Evolutionary conservation across 2,797 vertebrate species (phyloP).

Genomic region (Spinibarbus caldwelli): DNA sequence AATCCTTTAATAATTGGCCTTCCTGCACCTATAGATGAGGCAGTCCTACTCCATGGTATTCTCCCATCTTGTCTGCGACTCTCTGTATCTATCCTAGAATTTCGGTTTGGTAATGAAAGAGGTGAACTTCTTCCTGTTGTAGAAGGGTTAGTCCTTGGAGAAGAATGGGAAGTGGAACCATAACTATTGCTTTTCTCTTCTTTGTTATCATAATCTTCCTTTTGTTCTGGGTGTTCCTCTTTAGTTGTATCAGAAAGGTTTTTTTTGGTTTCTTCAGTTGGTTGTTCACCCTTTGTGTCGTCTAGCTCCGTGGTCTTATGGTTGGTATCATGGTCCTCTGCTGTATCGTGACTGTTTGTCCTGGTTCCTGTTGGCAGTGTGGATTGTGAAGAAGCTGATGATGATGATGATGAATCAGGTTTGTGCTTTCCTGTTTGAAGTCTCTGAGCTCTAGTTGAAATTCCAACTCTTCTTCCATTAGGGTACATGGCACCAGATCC

Average conservation of each 20-base stretch:
- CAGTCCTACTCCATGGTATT: conserved; percentile 65
- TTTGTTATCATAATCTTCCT: conserved; percentile 24
- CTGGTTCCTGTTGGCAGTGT: conserved; percentile 64
- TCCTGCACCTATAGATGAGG: conserved; percentile 72
- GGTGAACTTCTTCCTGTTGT: conserved; percentile 62
- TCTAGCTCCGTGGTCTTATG: conserved; percentile 57
- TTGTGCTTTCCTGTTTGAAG: conserved; percentile 65
- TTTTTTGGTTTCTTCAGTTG: conserved; percentile 44
- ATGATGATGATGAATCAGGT: conserved; percentile 64
- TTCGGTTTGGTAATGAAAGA: conserved; percentile 64
- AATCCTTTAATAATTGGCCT: conserved; percentile 65
- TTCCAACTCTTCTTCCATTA: conserved; percentile 67
- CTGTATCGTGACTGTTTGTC: conserved; percentile 57
- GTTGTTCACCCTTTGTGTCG: conserved; percentile 59
- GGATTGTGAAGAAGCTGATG: conserved; percentile 58
- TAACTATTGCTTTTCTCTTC: conserved; percentile 40
- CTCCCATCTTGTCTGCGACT: conserved; percentile 69
- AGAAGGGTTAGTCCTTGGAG: conserved; percentile 65
- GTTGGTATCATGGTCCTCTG: conserved; percentile 45
- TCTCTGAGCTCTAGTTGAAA: conserved; percentile 68
- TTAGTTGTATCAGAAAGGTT: conserved; percentile 55
- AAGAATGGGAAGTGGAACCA: conserved; percentile 58
- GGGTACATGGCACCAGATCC: conserved; percentile 64
- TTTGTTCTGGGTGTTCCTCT: conserved; percentile 40
- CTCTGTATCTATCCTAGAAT: conserved; percentile 63